A percentile compares a stretch with the other conserved stretches of the same genome.
Conservation (phyloP, 2,113 vertebrate species). For the Alosa alosa region DNA sequence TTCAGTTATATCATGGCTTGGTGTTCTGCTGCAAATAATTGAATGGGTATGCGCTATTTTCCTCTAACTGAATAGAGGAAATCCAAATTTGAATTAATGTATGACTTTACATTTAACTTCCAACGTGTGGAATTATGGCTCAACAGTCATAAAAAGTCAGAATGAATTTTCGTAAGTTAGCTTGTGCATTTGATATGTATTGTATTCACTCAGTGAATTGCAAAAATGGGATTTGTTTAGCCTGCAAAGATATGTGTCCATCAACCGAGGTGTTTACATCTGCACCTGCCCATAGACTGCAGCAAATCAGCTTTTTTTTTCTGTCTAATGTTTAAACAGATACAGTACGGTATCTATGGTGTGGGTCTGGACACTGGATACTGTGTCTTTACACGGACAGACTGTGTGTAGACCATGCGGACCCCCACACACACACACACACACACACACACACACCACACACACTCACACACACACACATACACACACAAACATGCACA, state of each 20-base stretch:
- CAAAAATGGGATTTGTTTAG: neutral
- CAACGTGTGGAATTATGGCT: too few species aligned
- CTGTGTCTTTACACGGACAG: neutral
- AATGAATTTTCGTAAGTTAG: too few species aligned
- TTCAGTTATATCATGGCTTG: neutral
- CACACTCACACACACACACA: neutral
- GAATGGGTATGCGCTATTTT: neutral
- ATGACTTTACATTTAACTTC: too few species aligned
- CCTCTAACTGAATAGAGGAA: neutral
- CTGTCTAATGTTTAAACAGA: neutral
- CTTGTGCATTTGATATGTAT: too few species aligned
- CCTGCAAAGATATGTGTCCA: neutral
- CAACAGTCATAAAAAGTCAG: too few species aligned
- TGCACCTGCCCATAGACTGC: neutral
- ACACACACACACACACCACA: neutral
- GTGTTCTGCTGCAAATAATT: neutral
- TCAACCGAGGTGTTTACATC: neutral
- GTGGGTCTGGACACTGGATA: neutral
- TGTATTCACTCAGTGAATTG: neutral
- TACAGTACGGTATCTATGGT: neutral
- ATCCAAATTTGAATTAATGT: neutral
- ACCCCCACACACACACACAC: neutral
- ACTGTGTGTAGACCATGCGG: neutral
- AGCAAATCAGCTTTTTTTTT: neutral
- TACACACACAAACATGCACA: neutral